Percentiles rank a stretch among this genome's conserved stretches.
Conservation (phyloP, 2,113 vertebrate genomes). For the Platichthys stellatus region DNA sequence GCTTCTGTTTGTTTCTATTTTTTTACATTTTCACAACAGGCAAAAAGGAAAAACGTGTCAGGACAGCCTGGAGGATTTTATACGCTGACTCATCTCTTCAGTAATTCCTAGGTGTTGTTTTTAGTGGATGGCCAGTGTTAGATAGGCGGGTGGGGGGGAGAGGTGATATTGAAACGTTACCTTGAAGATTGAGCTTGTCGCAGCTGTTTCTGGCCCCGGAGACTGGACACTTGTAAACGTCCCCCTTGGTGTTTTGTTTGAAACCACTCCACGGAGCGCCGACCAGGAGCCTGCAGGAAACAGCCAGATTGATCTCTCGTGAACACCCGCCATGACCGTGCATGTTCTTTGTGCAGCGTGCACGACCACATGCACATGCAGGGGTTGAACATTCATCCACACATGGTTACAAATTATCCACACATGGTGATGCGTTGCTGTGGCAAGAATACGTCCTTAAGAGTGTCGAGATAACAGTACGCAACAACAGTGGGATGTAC, state of each 20-base stretch:
- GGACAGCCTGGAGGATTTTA: neutral
- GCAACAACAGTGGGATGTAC: neutral
- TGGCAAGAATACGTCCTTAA: no score
- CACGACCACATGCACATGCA: neutral
- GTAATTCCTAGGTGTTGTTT: no score
- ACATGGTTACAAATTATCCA: neutral
- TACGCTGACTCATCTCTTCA: neutral
- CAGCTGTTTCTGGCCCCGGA: slow-evolving; percentile 75
- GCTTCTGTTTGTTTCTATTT: no score
- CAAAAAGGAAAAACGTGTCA: no score
- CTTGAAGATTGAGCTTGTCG: slow-evolving; percentile 87
- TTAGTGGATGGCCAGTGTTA: no score
- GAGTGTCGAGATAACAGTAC: neutral
- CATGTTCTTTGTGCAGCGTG: neutral
- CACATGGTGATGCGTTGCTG: neutral
- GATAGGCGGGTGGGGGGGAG: no score
- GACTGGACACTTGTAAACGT: slow-evolving; percentile 89
- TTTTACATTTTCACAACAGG: no score
- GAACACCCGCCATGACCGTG: neutral
- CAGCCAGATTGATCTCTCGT: neutral
- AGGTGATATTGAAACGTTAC: slow-evolving; percentile 68
- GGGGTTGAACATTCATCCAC: neutral
- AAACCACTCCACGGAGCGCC: slow-evolving; percentile 92
- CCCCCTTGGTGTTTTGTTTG: slow-evolving; percentile 87
- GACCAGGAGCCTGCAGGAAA: slow-evolving; percentile 86